A percentile compares a stretch with the other conserved stretches of the same genome.
phyloP scores from a whole-genome alignment of 2,888 invertebrate genomes.

The Gortyna flavago region DNA sequence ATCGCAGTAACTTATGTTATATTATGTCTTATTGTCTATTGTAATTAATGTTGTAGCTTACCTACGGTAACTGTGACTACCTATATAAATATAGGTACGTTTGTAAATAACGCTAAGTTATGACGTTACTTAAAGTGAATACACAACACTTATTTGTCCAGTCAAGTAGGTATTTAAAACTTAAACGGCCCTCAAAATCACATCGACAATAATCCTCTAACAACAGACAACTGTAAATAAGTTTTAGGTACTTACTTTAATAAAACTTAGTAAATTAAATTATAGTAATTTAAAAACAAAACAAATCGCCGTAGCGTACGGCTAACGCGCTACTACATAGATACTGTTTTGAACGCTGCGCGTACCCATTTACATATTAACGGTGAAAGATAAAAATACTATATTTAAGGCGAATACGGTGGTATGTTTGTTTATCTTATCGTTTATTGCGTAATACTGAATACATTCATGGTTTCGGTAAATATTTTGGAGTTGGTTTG shows the following conservation, averaged over 20 bases:
- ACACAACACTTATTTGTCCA: slow-evolving; percentile 20
- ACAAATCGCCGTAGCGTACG: slow-evolving; percentile 45
- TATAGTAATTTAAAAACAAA: slow-evolving; percentile 34
- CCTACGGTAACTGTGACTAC: background rate
- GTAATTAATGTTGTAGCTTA: slow-evolving; percentile 37
- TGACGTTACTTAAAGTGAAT: background rate
- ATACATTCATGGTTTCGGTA: background rate
- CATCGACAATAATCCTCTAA: background rate
- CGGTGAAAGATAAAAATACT: slow-evolving; percentile 83
- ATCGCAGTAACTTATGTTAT: background rate
- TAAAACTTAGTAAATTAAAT: background rate
- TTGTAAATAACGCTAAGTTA: slow-evolving; percentile 13
- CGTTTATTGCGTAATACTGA: slow-evolving; percentile 6
- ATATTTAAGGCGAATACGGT: slow-evolving; percentile 69
- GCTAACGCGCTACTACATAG: slow-evolving; percentile 45
- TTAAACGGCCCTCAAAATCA: background rate
- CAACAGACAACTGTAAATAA: background rate
- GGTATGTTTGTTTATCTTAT: slow-evolving; percentile 44
- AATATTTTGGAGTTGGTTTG: slow-evolving; percentile 13
- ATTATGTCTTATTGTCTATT: slow-evolving; percentile 25
- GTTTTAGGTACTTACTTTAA: background rate
- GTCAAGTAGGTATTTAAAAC: background rate
- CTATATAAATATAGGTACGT: background rate
- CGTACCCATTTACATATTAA: slow-evolving; percentile 78
- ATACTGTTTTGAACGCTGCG: slow-evolving; percentile 68